Conservation (phyloP, 2,888 invertebrate species). For the Euplexia lucipara region DNA sequence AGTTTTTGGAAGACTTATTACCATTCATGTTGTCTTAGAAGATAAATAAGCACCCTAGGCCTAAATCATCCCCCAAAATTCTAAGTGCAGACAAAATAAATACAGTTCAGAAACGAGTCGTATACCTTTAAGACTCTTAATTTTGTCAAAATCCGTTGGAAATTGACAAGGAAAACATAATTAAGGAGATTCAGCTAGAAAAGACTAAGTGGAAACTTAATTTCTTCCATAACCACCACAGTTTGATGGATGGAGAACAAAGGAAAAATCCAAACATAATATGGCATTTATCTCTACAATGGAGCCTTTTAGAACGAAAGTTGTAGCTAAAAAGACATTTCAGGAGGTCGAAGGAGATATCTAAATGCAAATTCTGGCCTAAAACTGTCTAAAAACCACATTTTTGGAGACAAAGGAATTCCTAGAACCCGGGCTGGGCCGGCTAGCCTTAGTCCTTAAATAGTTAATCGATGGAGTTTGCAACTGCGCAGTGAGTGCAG, state of each 20-base stretch:
- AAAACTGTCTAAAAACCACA: neutral
- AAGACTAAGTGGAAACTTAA: neutral
- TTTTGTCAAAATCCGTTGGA: neutral
- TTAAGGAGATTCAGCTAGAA: neutral
- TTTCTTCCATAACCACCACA: neutral
- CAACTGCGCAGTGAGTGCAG: slow-evolving; percentile 48
- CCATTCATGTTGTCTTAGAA: too few relatives aligned
- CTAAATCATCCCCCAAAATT: neutral
- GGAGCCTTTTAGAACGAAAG: neutral
- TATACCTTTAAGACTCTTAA: neutral
- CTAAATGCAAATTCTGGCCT: neutral
- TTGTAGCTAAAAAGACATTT: neutral
- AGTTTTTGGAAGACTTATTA: neutral
- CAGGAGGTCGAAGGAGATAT: fast-evolving
- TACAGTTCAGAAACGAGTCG: neutral
- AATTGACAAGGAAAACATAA: neutral
- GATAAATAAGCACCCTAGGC: neutral
- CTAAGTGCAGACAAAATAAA: neutral
- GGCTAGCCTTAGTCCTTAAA: slow-evolving; percentile 14
- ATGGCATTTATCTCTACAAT: neutral
- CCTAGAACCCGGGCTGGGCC: neutral
- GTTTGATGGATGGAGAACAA: neutral
- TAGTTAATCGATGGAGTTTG: slow-evolving; percentile 34
- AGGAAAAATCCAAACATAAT: neutral
- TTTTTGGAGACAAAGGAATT: slow-evolving; percentile 32